Conservation (phyloP, 2,888 invertebrate species). For the Laothoe populi region DNA sequence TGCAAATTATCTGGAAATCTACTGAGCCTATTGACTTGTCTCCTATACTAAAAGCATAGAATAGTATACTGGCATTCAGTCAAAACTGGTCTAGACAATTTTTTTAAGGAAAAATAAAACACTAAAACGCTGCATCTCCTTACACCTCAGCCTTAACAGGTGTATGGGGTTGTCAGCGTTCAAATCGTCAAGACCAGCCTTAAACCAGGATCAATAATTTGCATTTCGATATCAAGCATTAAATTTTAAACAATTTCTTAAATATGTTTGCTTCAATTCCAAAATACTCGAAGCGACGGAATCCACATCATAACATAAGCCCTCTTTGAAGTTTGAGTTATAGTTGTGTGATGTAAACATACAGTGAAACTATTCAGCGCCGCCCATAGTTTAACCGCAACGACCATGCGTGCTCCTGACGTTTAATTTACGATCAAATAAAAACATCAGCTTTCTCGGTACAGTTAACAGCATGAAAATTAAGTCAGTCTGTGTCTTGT, state of each 20-base stretch:
- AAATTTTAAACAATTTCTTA: not conserved
- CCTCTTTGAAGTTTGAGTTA: conserved; percentile 47
- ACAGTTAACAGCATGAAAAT: not conserved
- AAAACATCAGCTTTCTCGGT: conserved; percentile 46
- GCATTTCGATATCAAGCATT: not conserved
- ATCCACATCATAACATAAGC: conserved; percentile 33
- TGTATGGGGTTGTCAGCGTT: too few relatives aligned
- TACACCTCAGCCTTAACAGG: too few relatives aligned
- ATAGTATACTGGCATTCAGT: too few relatives aligned
- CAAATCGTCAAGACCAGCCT: too few relatives aligned
- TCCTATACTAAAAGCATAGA: too few relatives aligned
- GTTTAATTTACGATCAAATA: conserved; percentile 56
- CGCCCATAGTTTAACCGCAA: conserved; percentile 34
- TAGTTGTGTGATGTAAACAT: conserved; percentile 41
- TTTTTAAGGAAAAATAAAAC: too few relatives aligned
- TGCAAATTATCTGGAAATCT: too few relatives aligned
- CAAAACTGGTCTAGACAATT: too few relatives aligned
- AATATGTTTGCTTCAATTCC: not conserved
- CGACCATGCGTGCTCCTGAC: conserved; percentile 40
- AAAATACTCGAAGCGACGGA: not conserved
- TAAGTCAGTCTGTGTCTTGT: not conserved
- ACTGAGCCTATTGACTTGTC: too few relatives aligned
- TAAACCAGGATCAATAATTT: too few relatives aligned
- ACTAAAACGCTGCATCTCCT: too few relatives aligned
- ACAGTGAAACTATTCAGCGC: conserved; percentile 28